phyloP scores from a whole-genome alignment of 2,113 vertebrate genomes.

The Columba livia region DNA sequence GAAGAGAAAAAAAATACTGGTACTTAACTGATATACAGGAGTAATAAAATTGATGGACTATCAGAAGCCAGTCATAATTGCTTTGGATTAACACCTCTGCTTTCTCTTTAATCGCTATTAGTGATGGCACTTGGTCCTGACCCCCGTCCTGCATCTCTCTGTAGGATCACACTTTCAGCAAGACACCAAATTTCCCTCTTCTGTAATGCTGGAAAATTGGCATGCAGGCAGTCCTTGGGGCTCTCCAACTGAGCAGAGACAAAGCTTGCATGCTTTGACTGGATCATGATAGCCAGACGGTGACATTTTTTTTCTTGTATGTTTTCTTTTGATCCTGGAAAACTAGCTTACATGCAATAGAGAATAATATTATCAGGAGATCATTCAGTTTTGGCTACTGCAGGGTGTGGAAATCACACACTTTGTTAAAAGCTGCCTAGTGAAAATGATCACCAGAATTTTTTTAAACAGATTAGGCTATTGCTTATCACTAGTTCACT shows the following conservation, averaged over 20 bases:
- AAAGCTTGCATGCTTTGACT: background rate
- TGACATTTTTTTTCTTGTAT: background rate
- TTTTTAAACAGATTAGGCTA: conserved; percentile 14
- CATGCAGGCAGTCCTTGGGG: background rate
- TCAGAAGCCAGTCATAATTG: background rate
- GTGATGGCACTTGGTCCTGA: background rate
- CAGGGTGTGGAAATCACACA: background rate
- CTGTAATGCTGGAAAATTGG: background rate
- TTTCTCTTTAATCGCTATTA: background rate
- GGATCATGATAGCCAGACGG: background rate
- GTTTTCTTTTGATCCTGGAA: background rate
- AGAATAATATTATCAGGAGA: background rate
- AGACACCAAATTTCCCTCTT: background rate
- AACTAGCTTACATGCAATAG: background rate
- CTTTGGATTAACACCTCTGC: background rate
- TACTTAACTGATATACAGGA: background rate
- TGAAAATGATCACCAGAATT: background rate
- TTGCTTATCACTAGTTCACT: accelerated
- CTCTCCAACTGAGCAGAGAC: background rate
- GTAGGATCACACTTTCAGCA: background rate
- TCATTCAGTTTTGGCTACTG: background rate
- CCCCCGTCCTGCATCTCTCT: background rate
- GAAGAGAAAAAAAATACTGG: background rate
- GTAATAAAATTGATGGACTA: conserved; percentile 20
- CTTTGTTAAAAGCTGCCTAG: background rate